phyloP scores from a whole-genome alignment of 2,797 vertebrate species.

The Microtus obscurus region DNA sequence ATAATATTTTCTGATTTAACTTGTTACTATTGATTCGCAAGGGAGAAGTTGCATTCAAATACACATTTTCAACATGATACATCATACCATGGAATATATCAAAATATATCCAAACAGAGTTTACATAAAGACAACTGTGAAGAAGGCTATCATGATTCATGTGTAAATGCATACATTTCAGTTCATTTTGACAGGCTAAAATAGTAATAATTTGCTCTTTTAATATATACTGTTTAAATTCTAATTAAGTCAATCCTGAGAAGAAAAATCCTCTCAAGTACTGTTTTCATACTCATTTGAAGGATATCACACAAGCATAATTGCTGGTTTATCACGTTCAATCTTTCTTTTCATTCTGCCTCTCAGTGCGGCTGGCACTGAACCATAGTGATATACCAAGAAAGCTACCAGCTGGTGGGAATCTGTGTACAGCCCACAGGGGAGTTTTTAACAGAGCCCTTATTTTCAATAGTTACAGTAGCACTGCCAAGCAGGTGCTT shows the following conservation, averaged over 20 bases:
- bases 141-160: constrained; percentile 45
- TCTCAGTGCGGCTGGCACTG: constrained; percentile 32
- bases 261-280: constrained; percentile 62
- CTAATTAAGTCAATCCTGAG: constrained; percentile 53
- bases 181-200: background rate
- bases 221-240: constrained; percentile 57
- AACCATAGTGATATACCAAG: constrained; percentile 54
- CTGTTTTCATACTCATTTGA: constrained; percentile 64
- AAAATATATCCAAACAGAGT: constrained; percentile 63
- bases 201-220: constrained; percentile 59
- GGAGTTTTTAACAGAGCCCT: constrained; percentile 22
- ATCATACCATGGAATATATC: constrained; percentile 64
- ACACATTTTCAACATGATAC: constrained; percentile 69
- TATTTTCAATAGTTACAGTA: constrained; percentile 59
- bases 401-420: constrained; percentile 55
- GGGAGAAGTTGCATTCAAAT: constrained; percentile 75
- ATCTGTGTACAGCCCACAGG: background rate
- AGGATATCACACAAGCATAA: constrained; percentile 45
- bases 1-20: constrained; percentile 76
- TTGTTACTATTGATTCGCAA: constrained; percentile 80
- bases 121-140: constrained; percentile 55
- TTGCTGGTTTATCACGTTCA: constrained; percentile 36
- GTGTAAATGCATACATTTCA: constrained; percentile 30
- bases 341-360: constrained; percentile 51
- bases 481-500: constrained; percentile 39